phyloP scores from a whole-genome alignment of 2,113 vertebrate species.

The Noctilio leporinus region DNA sequence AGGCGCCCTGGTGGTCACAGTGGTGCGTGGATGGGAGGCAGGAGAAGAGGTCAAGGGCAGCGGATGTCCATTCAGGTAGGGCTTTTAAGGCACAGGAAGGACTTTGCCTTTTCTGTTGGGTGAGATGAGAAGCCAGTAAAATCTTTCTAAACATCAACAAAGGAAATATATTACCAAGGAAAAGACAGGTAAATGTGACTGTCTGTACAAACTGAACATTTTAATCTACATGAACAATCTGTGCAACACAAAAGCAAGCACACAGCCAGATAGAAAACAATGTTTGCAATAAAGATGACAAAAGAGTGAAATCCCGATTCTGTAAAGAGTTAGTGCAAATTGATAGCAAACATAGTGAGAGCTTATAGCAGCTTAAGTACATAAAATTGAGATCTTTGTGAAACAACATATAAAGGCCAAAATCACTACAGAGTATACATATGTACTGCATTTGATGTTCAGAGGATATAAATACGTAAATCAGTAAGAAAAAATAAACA shows the following conservation, averaged over 20 bases:
- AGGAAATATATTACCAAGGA: neutral
- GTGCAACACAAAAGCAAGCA: neutral
- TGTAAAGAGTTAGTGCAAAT: neutral
- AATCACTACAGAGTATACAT: neutral
- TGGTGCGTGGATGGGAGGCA: neutral
- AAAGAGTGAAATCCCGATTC: neutral
- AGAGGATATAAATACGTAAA: neutral
- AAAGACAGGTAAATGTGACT: neutral
- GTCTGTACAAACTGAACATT: neutral
- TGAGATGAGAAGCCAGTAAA: neutral
- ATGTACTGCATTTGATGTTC: neutral
- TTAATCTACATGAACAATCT: neutral
- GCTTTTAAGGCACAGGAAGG: neutral
- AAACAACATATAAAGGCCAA: neutral
- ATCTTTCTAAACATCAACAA: neutral
- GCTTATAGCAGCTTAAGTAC: neutral
- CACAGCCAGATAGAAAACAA: neutral
- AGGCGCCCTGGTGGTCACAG: neutral
- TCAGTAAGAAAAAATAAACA: neutral
- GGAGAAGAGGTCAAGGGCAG: neutral
- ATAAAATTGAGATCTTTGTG: neutral
- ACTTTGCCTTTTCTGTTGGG: neutral
- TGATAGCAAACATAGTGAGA: neutral
- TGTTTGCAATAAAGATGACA: neutral
- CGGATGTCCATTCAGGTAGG: rapidly evolving